phyloP scores from a whole-genome alignment of 2,113 vertebrate species.

The Tonatia bakeri region DNA sequence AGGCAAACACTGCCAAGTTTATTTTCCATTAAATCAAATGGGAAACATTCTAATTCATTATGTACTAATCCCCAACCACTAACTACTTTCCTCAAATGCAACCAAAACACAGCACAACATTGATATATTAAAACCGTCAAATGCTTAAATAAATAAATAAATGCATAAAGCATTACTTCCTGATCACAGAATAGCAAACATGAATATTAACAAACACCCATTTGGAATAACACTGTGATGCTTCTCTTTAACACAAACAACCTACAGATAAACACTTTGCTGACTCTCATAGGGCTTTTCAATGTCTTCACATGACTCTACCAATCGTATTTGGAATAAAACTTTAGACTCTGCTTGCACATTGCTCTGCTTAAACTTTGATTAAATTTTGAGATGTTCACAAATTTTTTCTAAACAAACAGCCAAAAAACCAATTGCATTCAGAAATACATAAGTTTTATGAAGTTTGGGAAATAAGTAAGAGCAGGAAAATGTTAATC shows the following conservation, averaged over 20 bases:
- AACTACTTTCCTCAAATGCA: background rate
- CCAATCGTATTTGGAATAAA: background rate
- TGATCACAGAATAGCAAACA: background rate
- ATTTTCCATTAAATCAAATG: background rate
- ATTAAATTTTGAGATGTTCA: background rate
- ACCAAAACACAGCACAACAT: background rate
- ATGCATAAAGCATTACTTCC: background rate
- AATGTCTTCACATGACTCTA: background rate
- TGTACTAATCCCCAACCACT: background rate
- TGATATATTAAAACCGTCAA: background rate
- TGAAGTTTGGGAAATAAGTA: conserved; percentile 21
- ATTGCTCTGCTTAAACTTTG: background rate
- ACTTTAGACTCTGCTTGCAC: background rate
- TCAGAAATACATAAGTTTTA: background rate
- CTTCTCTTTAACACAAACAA: background rate
- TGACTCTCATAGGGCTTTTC: background rate
- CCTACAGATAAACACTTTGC: background rate
- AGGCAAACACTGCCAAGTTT: background rate
- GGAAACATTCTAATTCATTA: background rate
- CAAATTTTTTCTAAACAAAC: background rate
- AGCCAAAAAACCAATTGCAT: background rate
- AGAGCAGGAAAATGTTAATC: background rate
- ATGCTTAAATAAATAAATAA: background rate
- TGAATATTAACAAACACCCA: background rate
- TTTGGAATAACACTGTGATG: background rate